Conservation (phyloP, 2,113 vertebrate genomes). For the Eclectus roratus region DNA sequence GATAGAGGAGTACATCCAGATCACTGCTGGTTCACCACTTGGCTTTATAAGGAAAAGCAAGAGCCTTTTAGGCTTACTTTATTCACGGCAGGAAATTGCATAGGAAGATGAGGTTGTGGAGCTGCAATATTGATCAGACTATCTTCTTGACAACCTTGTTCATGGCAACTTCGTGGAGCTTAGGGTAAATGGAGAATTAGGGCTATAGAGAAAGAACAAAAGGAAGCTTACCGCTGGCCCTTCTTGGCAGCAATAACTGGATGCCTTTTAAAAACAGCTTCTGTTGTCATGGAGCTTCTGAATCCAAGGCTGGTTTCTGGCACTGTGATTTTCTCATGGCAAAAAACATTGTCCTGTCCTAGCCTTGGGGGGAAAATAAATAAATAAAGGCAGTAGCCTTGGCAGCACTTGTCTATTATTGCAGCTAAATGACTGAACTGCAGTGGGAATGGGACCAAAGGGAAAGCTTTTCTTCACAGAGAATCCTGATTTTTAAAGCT, state of each 20-base stretch:
- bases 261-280: constrained; percentile 26
- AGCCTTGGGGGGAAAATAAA: background rate
- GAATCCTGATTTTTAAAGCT: background rate
- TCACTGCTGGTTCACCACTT: background rate
- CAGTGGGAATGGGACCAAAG: background rate
- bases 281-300: constrained; percentile 53
- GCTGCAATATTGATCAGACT: background rate
- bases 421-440: background rate
- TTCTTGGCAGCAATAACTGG: background rate
- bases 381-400: constrained; percentile 43
- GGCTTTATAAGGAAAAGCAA: background rate
- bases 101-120: background rate
- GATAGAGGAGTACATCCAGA: background rate
- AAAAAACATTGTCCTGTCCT: background rate
- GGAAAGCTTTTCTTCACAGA: constrained; percentile 22
- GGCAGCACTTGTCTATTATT: constrained; percentile 1
- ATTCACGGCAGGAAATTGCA: background rate
- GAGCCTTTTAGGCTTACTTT: background rate
- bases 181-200: background rate
- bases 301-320: constrained; percentile 30
- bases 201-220: constrained; percentile 27
- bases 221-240: background rate
- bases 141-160: background rate
- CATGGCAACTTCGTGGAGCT: background rate
- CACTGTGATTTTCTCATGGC: background rate